Conservation (phyloP, 2,888 invertebrate genomes). For the Watsonalla cultraria region DNA sequence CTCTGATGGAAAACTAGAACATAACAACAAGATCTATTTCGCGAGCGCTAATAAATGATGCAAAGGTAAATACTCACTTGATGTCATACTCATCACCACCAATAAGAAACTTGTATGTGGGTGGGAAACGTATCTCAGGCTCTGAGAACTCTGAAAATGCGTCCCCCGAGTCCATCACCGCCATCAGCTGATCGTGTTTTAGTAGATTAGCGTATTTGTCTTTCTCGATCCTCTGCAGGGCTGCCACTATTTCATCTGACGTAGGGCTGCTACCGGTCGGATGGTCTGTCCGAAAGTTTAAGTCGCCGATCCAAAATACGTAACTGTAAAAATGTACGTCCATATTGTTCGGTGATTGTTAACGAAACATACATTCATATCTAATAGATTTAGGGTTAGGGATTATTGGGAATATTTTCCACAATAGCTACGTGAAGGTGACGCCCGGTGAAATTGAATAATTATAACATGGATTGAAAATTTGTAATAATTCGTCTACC, state of each 20-base stretch:
- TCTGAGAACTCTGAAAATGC: slow-evolving; percentile 92
- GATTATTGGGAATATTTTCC: too few relatives aligned
- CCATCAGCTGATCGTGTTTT: slow-evolving; percentile 86
- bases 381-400: too few relatives aligned
- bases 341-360: not conserved
- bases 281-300: slow-evolving; percentile 90
- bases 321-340: slow-evolving; percentile 79
- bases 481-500: too few relatives aligned
- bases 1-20: too few relatives aligned
- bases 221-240: slow-evolving; percentile 81
- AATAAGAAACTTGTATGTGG: slow-evolving; percentile 91
- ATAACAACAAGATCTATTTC: not conserved
- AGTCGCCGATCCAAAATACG: slow-evolving; percentile 94
- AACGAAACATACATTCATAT: not conserved
- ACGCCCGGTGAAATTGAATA: too few relatives aligned
- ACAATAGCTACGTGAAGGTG: too few relatives aligned
- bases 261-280: slow-evolving; percentile 80
- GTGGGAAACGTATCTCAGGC: slow-evolving; percentile 86
- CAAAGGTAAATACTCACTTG: slow-evolving; percentile 77
- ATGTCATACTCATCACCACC: slow-evolving; percentile 87
- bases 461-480: too few relatives aligned
- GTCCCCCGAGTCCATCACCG: slow-evolving; percentile 84
- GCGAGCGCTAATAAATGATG: not conserved
- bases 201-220: slow-evolving; percentile 83
- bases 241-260: slow-evolving; percentile 82